Evolutionary conservation across 2,888 invertebrate species (phyloP), one percentile per base, ranked within the genome.

Genomic region (Pachymerium ferrugineum): DNA sequence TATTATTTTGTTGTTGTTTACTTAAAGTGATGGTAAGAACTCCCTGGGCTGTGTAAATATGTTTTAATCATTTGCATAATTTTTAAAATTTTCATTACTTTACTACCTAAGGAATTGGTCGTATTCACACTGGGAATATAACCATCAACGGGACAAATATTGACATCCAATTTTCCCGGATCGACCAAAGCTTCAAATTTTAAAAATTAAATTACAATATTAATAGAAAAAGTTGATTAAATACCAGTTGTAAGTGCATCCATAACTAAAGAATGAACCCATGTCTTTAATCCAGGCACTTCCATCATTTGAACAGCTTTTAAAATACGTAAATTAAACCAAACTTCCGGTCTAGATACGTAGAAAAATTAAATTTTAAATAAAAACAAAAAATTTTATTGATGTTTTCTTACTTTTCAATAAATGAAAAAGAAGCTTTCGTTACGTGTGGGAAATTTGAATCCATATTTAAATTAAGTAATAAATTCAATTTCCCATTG

Each of bases 381-480:
- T 31, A 35, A 35, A 47, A 12, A n/a, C 42, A 3, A 42, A n/a
- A n/a, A n/a, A n/a, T n/a, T n/a, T n/a, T n/a, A n/a, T n/a, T n/a
- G n/a, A n/a, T n/a, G n/a, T 47, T 4, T 47, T 8, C 0, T 73
- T 74, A 75, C 81, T 83, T 84, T 78, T 86, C 85, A 70, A 83
- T 77, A 78, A 86, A 86, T 47, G 84, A 84, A 73, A 85, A 76
- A 72, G 83, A 83, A 38, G 84, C 81, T 42, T 83, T 83, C 71
- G 85, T 82, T 76, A 86, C 80, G 78, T 86, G 86, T 8, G 86
- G 86, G 79, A 86, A 86, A 28, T 85, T 84, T 1, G 83, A 83
- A 75, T 83, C 83, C 79, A 84, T 82, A 77, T 85, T 83, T 76
- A 86, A 79, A 28, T 84, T 83, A 22, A 85, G 77, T 12, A 84